These are phyloP conservation scores for Neogobius melanostomus DNA, from an alignment of 2,113 vertebrate species.

Conservation along the genomic window DNA sequence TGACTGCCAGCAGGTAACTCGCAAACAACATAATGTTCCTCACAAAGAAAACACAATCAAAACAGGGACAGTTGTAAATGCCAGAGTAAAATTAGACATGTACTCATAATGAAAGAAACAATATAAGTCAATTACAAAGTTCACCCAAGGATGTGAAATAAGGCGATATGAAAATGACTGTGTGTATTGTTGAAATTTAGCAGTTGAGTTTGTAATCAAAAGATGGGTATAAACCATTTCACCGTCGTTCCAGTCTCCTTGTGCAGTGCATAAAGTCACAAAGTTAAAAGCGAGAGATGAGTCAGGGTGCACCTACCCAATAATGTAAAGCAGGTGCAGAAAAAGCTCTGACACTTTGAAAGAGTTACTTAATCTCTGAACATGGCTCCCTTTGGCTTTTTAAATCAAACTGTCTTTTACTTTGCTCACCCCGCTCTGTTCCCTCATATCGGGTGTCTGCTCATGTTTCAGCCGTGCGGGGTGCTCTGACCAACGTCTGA, in stretches of 20 bases:
- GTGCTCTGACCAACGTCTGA: constrained; percentile 69
- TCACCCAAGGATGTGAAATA: constrained; percentile 47
- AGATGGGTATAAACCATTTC: constrained; percentile 21
- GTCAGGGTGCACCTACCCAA: constrained; percentile 38
- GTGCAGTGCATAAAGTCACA: constrained; percentile 13
- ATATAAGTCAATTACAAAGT: constrained; percentile 16
- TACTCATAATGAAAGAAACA: constrained; percentile 64
- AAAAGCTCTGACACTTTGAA: constrained; percentile 7
- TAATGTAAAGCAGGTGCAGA: constrained; percentile 6
- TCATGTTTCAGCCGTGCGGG: constrained; percentile 61
- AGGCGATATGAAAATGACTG: constrained; percentile 58
- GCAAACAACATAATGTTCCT: not conserved
- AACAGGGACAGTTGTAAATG: not conserved
- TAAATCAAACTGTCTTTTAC: not conserved
- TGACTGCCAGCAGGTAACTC: not conserved
- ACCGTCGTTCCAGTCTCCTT: constrained; percentile 11
- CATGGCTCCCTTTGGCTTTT: not conserved
- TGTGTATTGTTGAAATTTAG: constrained; percentile 36
- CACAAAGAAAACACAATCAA: not conserved
- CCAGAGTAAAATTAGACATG: constrained; percentile 18
- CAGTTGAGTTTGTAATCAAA: constrained; percentile 27
- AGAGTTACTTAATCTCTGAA: constrained; percentile 8
- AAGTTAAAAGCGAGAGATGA: constrained; percentile 56
- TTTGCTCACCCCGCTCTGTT: constrained; percentile 4
- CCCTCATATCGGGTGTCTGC: constrained; percentile 55